Base-by-base conservation (phyloP, 2,113 vertebrate species). In the Corythornis cristatus region DNA sequence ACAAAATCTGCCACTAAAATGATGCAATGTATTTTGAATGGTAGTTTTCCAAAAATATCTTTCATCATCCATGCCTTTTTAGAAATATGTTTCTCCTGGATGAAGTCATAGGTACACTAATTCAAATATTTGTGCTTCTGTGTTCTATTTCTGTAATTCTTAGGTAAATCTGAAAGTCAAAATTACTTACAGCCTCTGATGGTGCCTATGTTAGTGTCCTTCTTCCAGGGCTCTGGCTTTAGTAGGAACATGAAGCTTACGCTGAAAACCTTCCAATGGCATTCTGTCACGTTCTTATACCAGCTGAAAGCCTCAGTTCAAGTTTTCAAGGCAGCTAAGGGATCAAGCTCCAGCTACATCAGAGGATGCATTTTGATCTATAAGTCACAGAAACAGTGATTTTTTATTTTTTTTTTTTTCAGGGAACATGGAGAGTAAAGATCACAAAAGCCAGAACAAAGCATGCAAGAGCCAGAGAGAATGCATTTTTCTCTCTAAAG, bases 381-480 rank as follows among this genome's bases (percentile, higher is more conserved):
- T 91, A 90, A 95, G 94, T 90, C 90, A 96, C 83, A 95, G 93
- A 89, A 93, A 88, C 60, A 74, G 50, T 75, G 83, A 82, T 73
- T 77, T 76, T 22, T 50, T 15, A 33, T 35, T 35, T 51, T 51
- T 51, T 51, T 51, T 51, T 51, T 91, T 94, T 89, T 76, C 81
- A 76, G 71, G 74, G 71, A 94, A 75, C 87, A 94, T 79, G 85
- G 60, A 73, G 70, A 88, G 15, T 29, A 62, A 66, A 95, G 95
- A 95, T 96, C 95, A 96, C 93, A 96, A 94, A 96, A 95, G 60
- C 62, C 85, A 88, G 96, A 95, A 95, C 82, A 94, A 95, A 96
- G 93, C 89, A 77, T 28, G 74, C 56, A 79, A 89, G 93, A 87
- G 74, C 10, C 64, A 82, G 71, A 51, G 66, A 94, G 84, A 94